Evolutionary conservation across 2,797 vertebrate species (phyloP).

Genomic region (Synanceia verrucosa): DNA sequence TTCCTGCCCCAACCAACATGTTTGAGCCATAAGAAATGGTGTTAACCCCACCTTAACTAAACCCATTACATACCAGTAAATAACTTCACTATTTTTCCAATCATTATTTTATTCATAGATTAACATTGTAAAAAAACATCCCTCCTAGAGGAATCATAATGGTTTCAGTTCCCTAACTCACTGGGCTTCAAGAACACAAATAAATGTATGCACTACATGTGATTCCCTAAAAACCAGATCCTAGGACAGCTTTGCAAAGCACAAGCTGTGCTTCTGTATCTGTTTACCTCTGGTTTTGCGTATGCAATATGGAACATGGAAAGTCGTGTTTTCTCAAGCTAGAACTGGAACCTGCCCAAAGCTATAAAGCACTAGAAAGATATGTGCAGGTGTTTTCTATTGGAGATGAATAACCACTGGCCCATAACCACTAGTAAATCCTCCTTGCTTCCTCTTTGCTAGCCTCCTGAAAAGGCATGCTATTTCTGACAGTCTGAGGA

Average conservation of each 20-base stretch:
- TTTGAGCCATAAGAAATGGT: not conserved
- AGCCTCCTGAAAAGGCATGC: constrained; percentile 36
- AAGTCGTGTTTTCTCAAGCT: constrained; percentile 45
- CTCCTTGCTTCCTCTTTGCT: constrained; percentile 50
- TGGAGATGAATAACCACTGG: constrained; percentile 53
- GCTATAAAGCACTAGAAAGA: constrained; percentile 57
- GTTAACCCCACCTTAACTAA: fast-evolving
- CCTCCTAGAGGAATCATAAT: not conserved
- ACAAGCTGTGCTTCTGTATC: constrained; percentile 5
- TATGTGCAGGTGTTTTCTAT: constrained; percentile 75
- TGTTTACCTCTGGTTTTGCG: constrained; percentile 23
- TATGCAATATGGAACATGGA: constrained; percentile 23
- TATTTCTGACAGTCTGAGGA: constrained; percentile 31
- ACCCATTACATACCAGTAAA: not conserved
- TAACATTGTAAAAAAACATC: not conserved
- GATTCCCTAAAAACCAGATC: not conserved
- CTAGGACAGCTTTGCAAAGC: not conserved
- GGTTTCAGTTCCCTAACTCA: not conserved
- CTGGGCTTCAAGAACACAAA: not conserved
- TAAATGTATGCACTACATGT: not conserved
- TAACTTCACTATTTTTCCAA: not conserved
- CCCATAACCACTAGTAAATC: constrained; percentile 62
- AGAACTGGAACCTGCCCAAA: constrained; percentile 50
- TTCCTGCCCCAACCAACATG: not conserved
- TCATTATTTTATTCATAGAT: not conserved